A percentile compares a stretch with the other conserved stretches of the same genome.
Evolutionary conservation across 1,140 invertebrate species (phyloP).

Genomic region (Drosophila sproati): DNA sequence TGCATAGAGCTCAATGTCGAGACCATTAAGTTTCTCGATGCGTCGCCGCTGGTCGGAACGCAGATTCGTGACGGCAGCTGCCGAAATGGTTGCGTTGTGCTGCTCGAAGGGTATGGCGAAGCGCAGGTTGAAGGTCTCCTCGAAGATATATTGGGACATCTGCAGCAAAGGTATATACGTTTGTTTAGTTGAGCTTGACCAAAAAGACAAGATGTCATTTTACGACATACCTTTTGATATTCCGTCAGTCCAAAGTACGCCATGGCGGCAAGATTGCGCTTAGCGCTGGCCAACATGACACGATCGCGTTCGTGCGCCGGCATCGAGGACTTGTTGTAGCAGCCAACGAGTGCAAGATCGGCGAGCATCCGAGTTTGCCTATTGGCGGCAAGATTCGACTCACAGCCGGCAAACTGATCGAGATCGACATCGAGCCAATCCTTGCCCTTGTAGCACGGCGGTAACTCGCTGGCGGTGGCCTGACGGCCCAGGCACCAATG

Average conservation of each 20-base stretch:
- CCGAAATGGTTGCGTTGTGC: conserved; percentile 94
- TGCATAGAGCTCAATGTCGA: conserved; percentile 97
- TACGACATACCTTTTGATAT: conserved; percentile 90
- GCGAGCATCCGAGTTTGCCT: conserved; percentile 99
- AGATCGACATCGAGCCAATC: conserved; percentile 89
- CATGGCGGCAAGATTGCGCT: conserved; percentile 96
- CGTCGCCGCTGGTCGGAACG: conserved; percentile 89
- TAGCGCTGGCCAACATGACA: conserved; percentile 96
- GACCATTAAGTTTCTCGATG: conserved; percentile 92
- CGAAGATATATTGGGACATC: conserved; percentile 98
- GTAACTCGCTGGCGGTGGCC: conserved; percentile 91
- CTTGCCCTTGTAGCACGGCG: conserved; percentile 90
- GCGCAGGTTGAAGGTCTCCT: conserved; percentile 97
- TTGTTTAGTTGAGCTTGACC: neutral
- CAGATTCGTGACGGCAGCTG: conserved; percentile 90
- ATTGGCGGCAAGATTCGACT: conserved; percentile 97
- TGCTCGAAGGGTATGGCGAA: conserved; percentile 95
- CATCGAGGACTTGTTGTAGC: conserved; percentile 95
- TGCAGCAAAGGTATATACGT: conserved; percentile 68
- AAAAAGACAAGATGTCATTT: neutral
- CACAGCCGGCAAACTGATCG: conserved; percentile 95
- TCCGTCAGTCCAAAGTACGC: conserved; percentile 99
- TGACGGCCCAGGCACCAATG: conserved; percentile 94
- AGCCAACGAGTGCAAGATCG: conserved; percentile 96
- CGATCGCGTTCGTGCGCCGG: conserved; percentile 88